These are phyloP conservation scores for Chaenogobius annularis DNA, from an alignment of 2,113 vertebrate species.

Conservation along the genomic window DNA sequence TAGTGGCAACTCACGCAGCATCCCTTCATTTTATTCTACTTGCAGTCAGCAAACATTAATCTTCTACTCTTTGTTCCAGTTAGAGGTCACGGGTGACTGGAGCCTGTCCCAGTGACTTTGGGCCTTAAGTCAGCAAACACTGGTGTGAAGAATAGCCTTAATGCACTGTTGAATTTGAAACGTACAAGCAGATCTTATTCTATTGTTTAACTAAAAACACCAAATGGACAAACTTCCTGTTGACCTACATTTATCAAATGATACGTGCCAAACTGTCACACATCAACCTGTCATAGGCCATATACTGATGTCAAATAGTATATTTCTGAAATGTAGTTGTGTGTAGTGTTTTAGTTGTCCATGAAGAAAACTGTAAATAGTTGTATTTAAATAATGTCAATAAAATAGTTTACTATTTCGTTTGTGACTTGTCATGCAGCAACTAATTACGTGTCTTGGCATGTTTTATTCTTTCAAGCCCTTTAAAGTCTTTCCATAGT, in stretches of 20 bases:
- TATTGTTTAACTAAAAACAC: neutral
- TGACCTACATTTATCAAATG: slow-evolving; percentile 7
- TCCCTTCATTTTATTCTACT: slow-evolving; percentile 26
- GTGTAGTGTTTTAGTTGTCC: slow-evolving; percentile 48
- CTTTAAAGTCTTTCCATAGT: neutral
- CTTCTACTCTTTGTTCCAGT: too few relatives aligned
- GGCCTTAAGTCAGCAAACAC: neutral
- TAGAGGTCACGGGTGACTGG: too few relatives aligned
- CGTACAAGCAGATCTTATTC: slow-evolving; percentile 1
- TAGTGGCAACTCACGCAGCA: neutral
- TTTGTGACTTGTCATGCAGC: slow-evolving; percentile 76
- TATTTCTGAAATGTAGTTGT: slow-evolving; percentile 41
- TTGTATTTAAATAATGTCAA: slow-evolving; percentile 76
- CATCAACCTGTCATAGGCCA: slow-evolving; percentile 21
- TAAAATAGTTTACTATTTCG: slow-evolving; percentile 86
- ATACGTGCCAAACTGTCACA: slow-evolving; percentile 23
- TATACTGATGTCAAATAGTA: slow-evolving; percentile 40
- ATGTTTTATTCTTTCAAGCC: slow-evolving; percentile 59
- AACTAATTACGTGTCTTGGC: slow-evolving; percentile 71
- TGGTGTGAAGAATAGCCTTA: neutral
- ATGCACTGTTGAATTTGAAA: neutral
- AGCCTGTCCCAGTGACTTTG: too few relatives aligned
- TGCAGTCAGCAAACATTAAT: slow-evolving; percentile 10
- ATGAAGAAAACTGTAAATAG: slow-evolving; percentile 84
- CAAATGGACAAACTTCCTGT: neutral